Evolutionary conservation across 2,888 invertebrate genomes (phyloP).

Genomic region (Lepidocyrtoides sp.): DNA sequence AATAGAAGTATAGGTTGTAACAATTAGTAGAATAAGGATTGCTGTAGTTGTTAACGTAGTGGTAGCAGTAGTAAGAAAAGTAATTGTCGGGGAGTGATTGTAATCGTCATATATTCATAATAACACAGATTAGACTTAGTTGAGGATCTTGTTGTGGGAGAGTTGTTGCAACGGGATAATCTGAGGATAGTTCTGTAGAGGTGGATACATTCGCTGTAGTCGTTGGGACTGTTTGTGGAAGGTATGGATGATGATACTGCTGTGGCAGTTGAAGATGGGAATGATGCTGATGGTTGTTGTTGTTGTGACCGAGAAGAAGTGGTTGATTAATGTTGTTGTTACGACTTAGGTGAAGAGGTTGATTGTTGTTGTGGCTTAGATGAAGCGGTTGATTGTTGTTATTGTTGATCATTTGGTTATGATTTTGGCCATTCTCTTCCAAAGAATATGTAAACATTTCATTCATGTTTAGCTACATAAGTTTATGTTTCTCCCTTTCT

Average conservation of each 20-base stretch:
- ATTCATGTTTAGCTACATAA: constrained; percentile 81
- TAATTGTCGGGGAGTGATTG: constrained; percentile 74
- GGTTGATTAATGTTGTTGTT: constrained; percentile 32
- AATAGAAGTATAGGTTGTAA: constrained; percentile 10
- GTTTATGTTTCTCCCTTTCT: constrained; percentile 76
- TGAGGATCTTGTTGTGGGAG: constrained; percentile 71
- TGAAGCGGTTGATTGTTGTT: constrained; percentile 68
- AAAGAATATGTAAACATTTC: constrained; percentile 73
- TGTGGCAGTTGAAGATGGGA: constrained; percentile 15
- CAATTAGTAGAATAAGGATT: constrained; percentile 45
- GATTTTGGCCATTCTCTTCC: constrained; percentile 72
- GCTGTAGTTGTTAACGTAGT: not conserved
- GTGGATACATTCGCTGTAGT: constrained; percentile 43
- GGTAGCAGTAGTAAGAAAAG: constrained; percentile 24
- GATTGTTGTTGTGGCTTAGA: constrained; percentile 59
- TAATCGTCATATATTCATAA: constrained; percentile 79
- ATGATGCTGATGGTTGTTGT: constrained; percentile 35
- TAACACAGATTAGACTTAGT: constrained; percentile 78
- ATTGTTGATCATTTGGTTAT: constrained; percentile 50
- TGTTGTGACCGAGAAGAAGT: constrained; percentile 28
- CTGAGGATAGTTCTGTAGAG: constrained; percentile 42
- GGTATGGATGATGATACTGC: constrained; percentile 29
- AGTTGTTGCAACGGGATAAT: not conserved
- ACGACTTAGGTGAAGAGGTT: constrained; percentile 62
- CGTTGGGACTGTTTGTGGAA: constrained; percentile 29